phyloP scores from a whole-genome alignment of 2,888 invertebrate genomes.

The Dicyrtomina minuta region DNA sequence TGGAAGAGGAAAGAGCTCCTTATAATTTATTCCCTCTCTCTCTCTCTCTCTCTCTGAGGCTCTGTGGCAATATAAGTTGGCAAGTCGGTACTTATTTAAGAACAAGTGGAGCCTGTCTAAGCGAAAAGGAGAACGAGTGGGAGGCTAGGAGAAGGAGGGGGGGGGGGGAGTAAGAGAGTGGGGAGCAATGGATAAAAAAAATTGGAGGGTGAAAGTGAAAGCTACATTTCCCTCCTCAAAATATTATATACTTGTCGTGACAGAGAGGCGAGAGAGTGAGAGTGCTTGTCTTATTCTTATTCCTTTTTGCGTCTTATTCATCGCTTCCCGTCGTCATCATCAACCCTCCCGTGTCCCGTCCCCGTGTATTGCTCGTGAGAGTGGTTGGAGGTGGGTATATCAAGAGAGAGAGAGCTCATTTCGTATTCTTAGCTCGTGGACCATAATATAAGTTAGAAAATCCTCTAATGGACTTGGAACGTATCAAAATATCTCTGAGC shows the following conservation, averaged over 20 bases:
- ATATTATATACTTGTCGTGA: too few species aligned
- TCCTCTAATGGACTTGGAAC: slow-evolving; percentile 50
- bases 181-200: not conserved
- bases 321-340: not conserved
- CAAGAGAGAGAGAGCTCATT: slow-evolving; percentile 37
- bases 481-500: slow-evolving; percentile 49
- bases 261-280: not conserved
- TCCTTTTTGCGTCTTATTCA: too few species aligned
- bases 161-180: not conserved
- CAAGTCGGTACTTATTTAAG: too few species aligned
- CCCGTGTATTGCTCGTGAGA: not conserved
- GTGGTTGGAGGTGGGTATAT: not conserved
- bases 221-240: not conserved
- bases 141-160: not conserved
- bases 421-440: slow-evolving; percentile 49
- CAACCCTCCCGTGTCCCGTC: too few species aligned
- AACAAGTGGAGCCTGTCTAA: too few species aligned
- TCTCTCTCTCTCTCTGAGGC: too few species aligned
- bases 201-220: not conserved
- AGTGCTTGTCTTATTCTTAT: slow-evolving; percentile 8
- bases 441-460: slow-evolving; percentile 39
- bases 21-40: too few species aligned
- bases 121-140: not conserved
- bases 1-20: too few species aligned
- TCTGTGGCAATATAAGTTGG: too few species aligned